Base-by-base conservation (phyloP, 2,888 invertebrate species). In the Arctia plantaginis region DNA sequence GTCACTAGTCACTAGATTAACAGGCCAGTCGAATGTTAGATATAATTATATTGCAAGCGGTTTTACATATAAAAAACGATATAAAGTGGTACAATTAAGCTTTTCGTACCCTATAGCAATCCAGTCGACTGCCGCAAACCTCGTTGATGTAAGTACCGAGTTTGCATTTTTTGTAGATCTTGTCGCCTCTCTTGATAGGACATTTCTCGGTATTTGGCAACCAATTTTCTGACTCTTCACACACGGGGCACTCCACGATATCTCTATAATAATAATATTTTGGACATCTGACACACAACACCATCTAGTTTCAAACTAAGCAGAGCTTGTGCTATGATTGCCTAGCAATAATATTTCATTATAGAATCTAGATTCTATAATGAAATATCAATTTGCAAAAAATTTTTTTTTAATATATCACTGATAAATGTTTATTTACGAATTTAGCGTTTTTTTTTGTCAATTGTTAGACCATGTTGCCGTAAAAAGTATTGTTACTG, bases 241-340 rank as follows among this genome's bases (percentile, higher is more conserved):
- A 95, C 7, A 95, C 95, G 0, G 94, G 95, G 78, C 95, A 95
- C 77, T 93, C 93, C 12, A 94, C 92, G 27, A 92, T 76, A 18
- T 87, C 85, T 69, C 92, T 91, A 78, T 33, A 75, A 79, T 71
- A 59, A 33, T 1, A 20, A 62, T 30, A 69, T 59, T n/a, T n/a
- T n/a, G n/a, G n/a, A n/a, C n/a, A n/a, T n/a, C n/a, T n/a, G n/a
- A n/a, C n/a, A n/a, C n/a, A n/a, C n/a, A n/a, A n/a, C n/a, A n/a
- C n/a, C n/a, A n/a, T n/a, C n/a, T n/a, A n/a, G n/a, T n/a, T n/a
- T n/a, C n/a, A n/a, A n/a, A n/a, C n/a, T n/a, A n/a, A n/a, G n/a
- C n/a, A n/a, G n/a, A n/a, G n/a, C n/a, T n/a, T n/a, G n/a, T n/a
- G n/a, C n/a, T n/a, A n/a, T n/a, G n/a, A n/a, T n/a, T n/a, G n/a